These are phyloP conservation scores for Sarcophilus harrisii DNA, from an alignment of 2,797 vertebrate species.

Conservation along the genomic window DNA sequence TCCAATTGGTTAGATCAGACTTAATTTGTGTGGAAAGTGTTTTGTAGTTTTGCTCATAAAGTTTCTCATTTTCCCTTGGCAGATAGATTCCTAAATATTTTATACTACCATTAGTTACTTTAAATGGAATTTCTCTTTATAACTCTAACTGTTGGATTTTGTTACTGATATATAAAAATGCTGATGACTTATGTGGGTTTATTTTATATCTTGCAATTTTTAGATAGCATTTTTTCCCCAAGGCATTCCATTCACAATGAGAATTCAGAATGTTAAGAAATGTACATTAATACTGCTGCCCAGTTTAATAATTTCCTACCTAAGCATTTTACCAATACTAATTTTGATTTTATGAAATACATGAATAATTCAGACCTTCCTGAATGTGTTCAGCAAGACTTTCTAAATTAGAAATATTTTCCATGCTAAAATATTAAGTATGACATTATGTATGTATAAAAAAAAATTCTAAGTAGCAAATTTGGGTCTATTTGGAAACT, in stretches of 20 bases:
- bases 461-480: neutral
- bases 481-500: neutral
- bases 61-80: too few species aligned
- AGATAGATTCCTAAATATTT: too few species aligned
- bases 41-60: too few species aligned
- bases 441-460: neutral
- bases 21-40: too few species aligned
- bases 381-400: neutral
- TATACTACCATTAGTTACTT: too few species aligned
- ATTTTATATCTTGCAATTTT: neutral
- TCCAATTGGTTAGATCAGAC: too few species aligned
- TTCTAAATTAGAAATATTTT: neutral
- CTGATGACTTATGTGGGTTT: too few species aligned
- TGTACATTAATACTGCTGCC: neutral
- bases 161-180: too few species aligned
- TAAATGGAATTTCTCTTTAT: too few species aligned
- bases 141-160: too few species aligned
- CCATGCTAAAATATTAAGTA: neutral
- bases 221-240: neutral
- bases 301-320: neutral
- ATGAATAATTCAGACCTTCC: neutral
- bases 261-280: neutral
- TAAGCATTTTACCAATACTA: neutral
- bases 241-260: neutral
- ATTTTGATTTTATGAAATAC: neutral